Evolutionary conservation across 2,797 vertebrate species (phyloP).

Genomic region (Hyperoplus lanceolatus): DNA sequence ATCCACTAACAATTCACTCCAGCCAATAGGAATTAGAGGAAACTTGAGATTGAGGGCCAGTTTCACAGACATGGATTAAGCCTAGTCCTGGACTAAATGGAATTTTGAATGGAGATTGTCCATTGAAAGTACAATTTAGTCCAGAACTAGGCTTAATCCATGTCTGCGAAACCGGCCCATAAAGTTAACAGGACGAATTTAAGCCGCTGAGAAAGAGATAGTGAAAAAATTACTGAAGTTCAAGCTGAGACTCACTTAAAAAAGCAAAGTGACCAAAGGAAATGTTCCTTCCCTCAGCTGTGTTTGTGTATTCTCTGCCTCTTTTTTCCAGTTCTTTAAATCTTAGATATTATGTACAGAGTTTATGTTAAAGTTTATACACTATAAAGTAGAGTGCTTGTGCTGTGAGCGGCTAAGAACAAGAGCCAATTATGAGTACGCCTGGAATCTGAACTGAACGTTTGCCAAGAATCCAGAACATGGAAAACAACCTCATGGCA

Average conservation of each 20-base stretch:
- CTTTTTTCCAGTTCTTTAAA: background rate
- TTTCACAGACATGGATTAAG: too few relatives aligned
- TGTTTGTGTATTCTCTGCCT: background rate
- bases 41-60: conserved; percentile 1
- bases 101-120: too few relatives aligned
- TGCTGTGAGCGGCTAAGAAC: background rate
- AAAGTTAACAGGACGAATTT: background rate
- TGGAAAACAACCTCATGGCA: conserved; percentile 56
- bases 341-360: background rate
- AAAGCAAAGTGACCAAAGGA: background rate
- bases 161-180: too few relatives aligned
- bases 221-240: background rate
- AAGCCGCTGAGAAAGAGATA: background rate
- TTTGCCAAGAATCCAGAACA: conserved; percentile 45
- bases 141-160: too few relatives aligned
- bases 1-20: background rate
- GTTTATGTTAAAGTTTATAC: background rate
- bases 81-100: too few relatives aligned
- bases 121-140: too few relatives aligned
- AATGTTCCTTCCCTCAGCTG: background rate
- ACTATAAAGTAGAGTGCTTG: background rate
- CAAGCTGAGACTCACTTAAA: background rate
- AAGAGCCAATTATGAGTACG: conserved; percentile 6
- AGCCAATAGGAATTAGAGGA: background rate
- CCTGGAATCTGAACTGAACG: conserved; percentile 41